phyloP scores from a whole-genome alignment of 1,140 invertebrate species.

The Drosophila persimilis region DNA sequence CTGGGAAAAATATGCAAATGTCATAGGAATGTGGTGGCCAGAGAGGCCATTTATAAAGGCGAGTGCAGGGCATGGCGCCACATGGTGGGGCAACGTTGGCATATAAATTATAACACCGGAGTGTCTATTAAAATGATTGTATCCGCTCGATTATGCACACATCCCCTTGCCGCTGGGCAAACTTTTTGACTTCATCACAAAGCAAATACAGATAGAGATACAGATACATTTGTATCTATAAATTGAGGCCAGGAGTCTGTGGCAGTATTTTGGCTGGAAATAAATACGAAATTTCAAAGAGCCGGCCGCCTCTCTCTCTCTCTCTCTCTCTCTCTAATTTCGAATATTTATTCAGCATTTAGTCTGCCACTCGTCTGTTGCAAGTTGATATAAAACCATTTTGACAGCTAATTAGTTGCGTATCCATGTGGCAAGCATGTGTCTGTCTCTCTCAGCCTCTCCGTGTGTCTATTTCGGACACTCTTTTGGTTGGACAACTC shows the following conservation, averaged over 20 bases:
- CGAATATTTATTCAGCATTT: slow-evolving; percentile 11
- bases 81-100: slow-evolving; percentile 33
- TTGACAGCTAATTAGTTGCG: slow-evolving; percentile 79
- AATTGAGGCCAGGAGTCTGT: slow-evolving; percentile 26
- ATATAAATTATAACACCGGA: slow-evolving; percentile 82
- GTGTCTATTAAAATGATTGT: slow-evolving; percentile 83
- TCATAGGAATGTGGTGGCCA: slow-evolving; percentile 27
- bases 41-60: background rate
- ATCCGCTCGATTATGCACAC: slow-evolving; percentile 82
- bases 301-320: too few species aligned
- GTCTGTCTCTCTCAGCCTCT: background rate
- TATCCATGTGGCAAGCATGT: slow-evolving; percentile 31
- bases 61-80: background rate
- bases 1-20: slow-evolving; percentile 66
- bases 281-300: background rate
- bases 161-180: slow-evolving; percentile 35
- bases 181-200: slow-evolving; percentile 62
- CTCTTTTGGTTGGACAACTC: slow-evolving; percentile 44
- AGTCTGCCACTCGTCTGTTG: slow-evolving; percentile 11
- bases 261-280: slow-evolving; percentile 13
- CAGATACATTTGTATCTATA: slow-evolving; percentile 29
- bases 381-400: slow-evolving; percentile 71
- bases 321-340: background rate
- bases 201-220: slow-evolving; percentile 24
- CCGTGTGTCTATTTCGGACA: slow-evolving; percentile 21